phyloP scores from a whole-genome alignment of 2,797 vertebrate genomes.

The Pseudochromis fuscus region DNA sequence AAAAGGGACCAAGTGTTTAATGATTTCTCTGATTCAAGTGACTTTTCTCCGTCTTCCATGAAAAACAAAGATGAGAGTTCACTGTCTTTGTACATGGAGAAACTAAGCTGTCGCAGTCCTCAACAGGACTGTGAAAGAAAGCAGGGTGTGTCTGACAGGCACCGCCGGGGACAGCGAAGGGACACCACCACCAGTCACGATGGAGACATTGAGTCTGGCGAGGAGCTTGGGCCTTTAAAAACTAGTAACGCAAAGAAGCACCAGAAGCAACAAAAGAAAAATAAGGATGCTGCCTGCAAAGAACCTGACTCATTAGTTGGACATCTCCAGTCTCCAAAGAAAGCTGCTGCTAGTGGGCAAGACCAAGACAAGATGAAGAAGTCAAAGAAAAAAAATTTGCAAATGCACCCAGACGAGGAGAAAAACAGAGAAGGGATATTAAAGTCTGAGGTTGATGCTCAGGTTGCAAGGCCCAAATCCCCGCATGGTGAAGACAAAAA shows the following conservation, averaged over 20 bases:
- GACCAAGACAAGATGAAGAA: constrained; percentile 75
- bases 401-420: constrained; percentile 66
- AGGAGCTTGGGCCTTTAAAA: constrained; percentile 63
- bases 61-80: constrained; percentile 77
- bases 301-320: constrained; percentile 29
- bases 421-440: constrained; percentile 28
- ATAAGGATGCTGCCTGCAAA: constrained; percentile 51
- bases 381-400: constrained; percentile 75
- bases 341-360: constrained; percentile 37
- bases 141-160: constrained; percentile 54
- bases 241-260: constrained; percentile 62
- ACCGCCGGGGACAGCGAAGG: constrained; percentile 71
- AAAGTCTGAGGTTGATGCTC: constrained; percentile 36
- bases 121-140: constrained; percentile 57
- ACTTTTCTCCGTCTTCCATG: constrained; percentile 70
- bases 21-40: constrained; percentile 79
- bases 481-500: constrained; percentile 60
- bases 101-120: constrained; percentile 52
- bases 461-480: constrained; percentile 38
- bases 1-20: constrained; percentile 64
- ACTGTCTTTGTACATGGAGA: constrained; percentile 78
- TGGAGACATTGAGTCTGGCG: constrained; percentile 79
- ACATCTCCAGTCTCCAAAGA: constrained; percentile 44
- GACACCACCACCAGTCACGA: constrained; percentile 77
- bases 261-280: constrained; percentile 76